phyloP scores from a whole-genome alignment of 2,888 invertebrate species.

The Nyleta sp. region DNA sequence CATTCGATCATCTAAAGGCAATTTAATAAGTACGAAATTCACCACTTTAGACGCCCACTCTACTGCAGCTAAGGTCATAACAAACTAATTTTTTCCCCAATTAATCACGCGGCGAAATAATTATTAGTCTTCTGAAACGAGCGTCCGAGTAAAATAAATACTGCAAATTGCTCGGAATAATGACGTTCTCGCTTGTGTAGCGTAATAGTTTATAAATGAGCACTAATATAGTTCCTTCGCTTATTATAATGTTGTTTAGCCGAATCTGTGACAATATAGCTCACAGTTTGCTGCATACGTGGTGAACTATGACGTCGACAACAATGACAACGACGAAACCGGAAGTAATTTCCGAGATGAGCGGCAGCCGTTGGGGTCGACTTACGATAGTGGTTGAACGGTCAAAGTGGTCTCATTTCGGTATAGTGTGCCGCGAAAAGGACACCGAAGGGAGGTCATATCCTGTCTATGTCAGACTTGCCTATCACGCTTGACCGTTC shows the following conservation, averaged over 20 bases:
- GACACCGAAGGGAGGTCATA: constrained; percentile 79
- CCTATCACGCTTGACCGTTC: constrained; percentile 69
- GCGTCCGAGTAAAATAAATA: constrained; percentile 6
- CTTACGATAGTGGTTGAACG: constrained; percentile 81
- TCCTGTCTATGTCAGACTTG: constrained; percentile 78
- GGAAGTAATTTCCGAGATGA: constrained; percentile 83
- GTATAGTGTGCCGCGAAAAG: constrained; percentile 72
- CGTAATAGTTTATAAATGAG: constrained; percentile 22
- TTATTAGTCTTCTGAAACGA: neutral
- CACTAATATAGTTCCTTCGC: constrained; percentile 42
- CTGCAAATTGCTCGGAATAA: constrained; percentile 2
- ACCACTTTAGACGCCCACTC: no score
- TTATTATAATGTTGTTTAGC: constrained; percentile 54
- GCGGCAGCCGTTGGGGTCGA: constrained; percentile 72
- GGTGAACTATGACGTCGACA: constrained; percentile 65
- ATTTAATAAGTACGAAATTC: no score
- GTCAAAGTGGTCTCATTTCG: constrained; percentile 82
- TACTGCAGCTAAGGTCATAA: no score
- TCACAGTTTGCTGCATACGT: constrained; percentile 55
- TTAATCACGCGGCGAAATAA: neutral
- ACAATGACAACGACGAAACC: constrained; percentile 75
- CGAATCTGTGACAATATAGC: constrained; percentile 41
- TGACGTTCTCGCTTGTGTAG: neutral
- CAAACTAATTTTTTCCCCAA: no score
- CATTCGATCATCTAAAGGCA: no score